phyloP scores from a whole-genome alignment of 2,888 invertebrate species.

The Macaria notata region DNA sequence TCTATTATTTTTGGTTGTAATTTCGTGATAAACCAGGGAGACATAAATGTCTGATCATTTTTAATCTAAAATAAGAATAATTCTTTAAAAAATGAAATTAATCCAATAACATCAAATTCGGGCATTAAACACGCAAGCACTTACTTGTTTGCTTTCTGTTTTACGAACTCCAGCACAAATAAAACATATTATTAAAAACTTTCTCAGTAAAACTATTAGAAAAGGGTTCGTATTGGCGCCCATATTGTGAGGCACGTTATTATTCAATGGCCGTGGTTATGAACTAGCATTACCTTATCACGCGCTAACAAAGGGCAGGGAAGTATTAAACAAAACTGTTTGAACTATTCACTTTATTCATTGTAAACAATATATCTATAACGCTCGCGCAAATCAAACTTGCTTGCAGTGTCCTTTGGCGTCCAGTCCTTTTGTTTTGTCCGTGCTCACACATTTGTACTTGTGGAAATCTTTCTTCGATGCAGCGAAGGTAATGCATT shows the following conservation, averaged over 20 bases:
- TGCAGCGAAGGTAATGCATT: slow-evolving; percentile 63
- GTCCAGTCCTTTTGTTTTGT: slow-evolving; percentile 52
- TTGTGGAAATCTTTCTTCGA: slow-evolving; percentile 64
- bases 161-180: neutral
- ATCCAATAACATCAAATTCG: too few species aligned
- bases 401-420: slow-evolving; percentile 61
- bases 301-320: slow-evolving; percentile 28
- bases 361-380: slow-evolving; percentile 45
- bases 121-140: too few species aligned
- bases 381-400: slow-evolving; percentile 29
- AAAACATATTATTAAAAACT: too few species aligned
- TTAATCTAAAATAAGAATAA: too few species aligned
- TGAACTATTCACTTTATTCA: slow-evolving; percentile 43
- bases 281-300: slow-evolving; percentile 33
- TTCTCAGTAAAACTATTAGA: too few species aligned
- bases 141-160: slow-evolving; percentile 18
- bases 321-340: slow-evolving; percentile 43
- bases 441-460: slow-evolving; percentile 50
- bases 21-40: slow-evolving; percentile 52
- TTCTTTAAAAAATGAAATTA: too few species aligned
- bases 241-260: slow-evolving; percentile 22
- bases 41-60: too few species aligned
- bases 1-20: slow-evolving; percentile 45
- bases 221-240: too few species aligned
- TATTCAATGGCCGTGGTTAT: slow-evolving; percentile 7